Conservation (phyloP, 1,140 invertebrate species). For the Cyclargus thomasi region DNA sequence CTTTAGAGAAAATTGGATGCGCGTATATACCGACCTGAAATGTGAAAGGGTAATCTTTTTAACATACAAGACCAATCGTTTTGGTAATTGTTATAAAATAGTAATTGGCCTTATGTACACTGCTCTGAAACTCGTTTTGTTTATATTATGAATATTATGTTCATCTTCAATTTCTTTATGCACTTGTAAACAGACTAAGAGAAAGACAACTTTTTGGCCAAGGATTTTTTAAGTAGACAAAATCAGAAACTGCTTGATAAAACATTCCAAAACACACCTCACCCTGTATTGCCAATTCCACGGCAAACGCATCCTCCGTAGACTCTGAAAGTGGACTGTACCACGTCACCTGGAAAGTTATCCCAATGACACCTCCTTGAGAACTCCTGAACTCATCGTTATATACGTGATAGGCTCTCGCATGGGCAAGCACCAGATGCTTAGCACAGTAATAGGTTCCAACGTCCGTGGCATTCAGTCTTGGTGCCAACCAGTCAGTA, state of each 20-base stretch:
- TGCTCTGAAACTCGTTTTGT: too few relatives aligned
- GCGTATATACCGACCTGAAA: too few relatives aligned
- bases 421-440: conserved; percentile 78
- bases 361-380: neutral
- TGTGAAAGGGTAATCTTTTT: too few relatives aligned
- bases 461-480: conserved; percentile 66
- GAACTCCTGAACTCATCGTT: conserved; percentile 22
- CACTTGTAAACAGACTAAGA: too few relatives aligned
- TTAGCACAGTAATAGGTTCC: conserved; percentile 77
- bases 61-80: too few relatives aligned
- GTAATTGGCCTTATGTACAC: too few relatives aligned
- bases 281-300: neutral
- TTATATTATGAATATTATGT: too few relatives aligned
- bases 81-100: too few relatives aligned
- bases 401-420: conserved; percentile 79
- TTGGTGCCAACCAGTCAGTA: conserved; percentile 66
- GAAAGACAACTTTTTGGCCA: too few relatives aligned
- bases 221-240: too few relatives aligned
- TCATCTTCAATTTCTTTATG: too few relatives aligned
- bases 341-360: conserved; percentile 3
- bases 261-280: neutral
- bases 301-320: neutral
- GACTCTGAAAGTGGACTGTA: neutral
- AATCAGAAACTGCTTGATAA: too few relatives aligned
- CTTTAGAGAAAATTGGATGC: conserved; percentile 73